phyloP scores from a whole-genome alignment of 2,888 invertebrate species.

The Orgyia antiqua region DNA sequence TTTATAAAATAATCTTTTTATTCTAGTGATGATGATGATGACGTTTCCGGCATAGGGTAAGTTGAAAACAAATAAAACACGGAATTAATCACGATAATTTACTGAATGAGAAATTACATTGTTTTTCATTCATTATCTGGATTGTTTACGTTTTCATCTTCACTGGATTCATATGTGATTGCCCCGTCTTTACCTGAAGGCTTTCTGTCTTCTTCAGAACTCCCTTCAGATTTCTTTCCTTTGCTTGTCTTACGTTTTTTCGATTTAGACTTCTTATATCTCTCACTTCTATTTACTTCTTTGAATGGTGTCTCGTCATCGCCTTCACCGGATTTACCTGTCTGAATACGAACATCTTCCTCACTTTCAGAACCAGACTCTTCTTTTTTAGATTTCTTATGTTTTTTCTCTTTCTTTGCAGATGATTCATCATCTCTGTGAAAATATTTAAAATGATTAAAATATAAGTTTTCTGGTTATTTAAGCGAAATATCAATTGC shows the following conservation, averaged over 20 bases:
- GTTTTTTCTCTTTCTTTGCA: slow-evolving; percentile 7
- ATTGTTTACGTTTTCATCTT: slow-evolving; percentile 61
- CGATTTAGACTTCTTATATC: slow-evolving; percentile 19
- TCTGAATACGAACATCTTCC: slow-evolving; percentile 8
- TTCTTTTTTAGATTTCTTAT: slow-evolving; percentile 10
- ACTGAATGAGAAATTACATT: no score
- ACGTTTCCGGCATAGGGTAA: slow-evolving; percentile 12
- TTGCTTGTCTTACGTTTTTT: slow-evolving; percentile 20
- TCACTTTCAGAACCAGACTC: slow-evolving; percentile 13
- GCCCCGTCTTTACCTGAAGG: slow-evolving; percentile 18
- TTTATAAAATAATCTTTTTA: slow-evolving; percentile 1
- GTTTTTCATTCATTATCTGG: slow-evolving; percentile 42
- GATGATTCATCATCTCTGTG: no score
- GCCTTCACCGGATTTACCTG: not conserved
- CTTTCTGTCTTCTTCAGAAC: not conserved
- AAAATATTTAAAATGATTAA: no score
- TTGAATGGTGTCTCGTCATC: slow-evolving; percentile 5
- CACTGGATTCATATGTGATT: slow-evolving; percentile 57
- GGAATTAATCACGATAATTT: no score
- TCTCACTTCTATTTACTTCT: slow-evolving; percentile 7
- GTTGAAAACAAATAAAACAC: slow-evolving; percentile 1
- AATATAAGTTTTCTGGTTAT: no score
- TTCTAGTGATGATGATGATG: slow-evolving; percentile 18
- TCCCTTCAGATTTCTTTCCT: not conserved
- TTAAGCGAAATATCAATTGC: no score